Percentiles rank a stretch among this genome's conserved stretches.
phyloP scores from a whole-genome alignment of 2,888 invertebrate species.

The Sesia bembeciformis region DNA sequence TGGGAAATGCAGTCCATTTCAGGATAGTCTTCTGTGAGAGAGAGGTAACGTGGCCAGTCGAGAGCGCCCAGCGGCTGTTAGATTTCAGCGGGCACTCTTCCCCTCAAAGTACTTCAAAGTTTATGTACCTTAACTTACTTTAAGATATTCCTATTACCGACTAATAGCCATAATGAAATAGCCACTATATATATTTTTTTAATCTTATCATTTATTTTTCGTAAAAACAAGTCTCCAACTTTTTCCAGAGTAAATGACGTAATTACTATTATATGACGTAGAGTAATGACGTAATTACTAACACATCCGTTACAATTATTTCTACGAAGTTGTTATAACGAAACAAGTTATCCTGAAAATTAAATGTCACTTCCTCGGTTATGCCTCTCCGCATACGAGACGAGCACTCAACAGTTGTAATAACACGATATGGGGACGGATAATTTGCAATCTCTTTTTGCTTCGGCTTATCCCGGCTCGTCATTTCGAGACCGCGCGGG shows the following conservation, averaged over 20 bases:
- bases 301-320: not conserved
- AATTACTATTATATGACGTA: not conserved
- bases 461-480: conserved; percentile 25
- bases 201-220: too few relatives aligned
- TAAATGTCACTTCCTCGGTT: conserved; percentile 18
- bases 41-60: too few relatives aligned
- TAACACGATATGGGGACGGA: conserved; percentile 48
- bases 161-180: not conserved
- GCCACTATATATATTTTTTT: not conserved
- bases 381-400: conserved; percentile 6
- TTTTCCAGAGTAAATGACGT: not conserved
- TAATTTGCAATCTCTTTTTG: conserved; percentile 48
- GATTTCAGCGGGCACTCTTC: too few relatives aligned
- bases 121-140: too few relatives aligned
- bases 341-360: not conserved
- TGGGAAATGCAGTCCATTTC: too few relatives aligned
- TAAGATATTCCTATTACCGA: too few relatives aligned
- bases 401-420: conserved; percentile 39
- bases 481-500: conserved; percentile 19
- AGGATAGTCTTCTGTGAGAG: too few relatives aligned
- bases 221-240: too few relatives aligned
- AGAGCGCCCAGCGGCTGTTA: too few relatives aligned
- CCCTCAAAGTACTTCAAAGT: too few relatives aligned
- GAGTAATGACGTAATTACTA: not conserved
- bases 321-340: not conserved